These are phyloP conservation scores for Dryobotodes eremita DNA, from an alignment of 2,888 invertebrate genomes.

Conservation along the genomic window DNA sequence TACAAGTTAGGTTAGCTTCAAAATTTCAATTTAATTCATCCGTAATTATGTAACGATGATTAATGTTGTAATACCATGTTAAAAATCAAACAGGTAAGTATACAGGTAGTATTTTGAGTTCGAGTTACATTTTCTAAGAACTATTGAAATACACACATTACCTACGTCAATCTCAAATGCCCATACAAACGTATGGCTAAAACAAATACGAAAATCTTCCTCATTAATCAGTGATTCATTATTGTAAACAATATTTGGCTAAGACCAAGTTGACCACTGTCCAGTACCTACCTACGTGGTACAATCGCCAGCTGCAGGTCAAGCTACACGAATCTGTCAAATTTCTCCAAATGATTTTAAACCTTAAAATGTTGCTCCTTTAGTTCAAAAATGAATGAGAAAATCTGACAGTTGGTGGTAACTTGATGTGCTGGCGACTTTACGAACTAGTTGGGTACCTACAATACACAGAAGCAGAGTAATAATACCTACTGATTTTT, in stretches of 20 bases:
- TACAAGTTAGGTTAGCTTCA: background rate
- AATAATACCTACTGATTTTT: background rate
- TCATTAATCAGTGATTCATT: constrained; percentile 39
- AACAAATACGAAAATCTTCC: constrained; percentile 29
- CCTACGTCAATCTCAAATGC: constrained; percentile 35
- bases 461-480: background rate
- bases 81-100: background rate
- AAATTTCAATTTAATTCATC: background rate
- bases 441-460: background rate
- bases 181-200: constrained; percentile 25
- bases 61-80: background rate
- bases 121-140: constrained; percentile 43
- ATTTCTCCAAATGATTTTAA: too few species aligned
- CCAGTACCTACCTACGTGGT: background rate
- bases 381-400: too few species aligned
- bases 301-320: background rate
- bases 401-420: too few species aligned
- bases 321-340: too few species aligned
- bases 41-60: constrained; percentile 10
- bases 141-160: background rate
- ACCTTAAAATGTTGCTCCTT: too few species aligned
- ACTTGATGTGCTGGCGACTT: too few species aligned
- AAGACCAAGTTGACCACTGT: background rate
- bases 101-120: constrained; percentile 23
- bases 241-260: constrained; percentile 33